Conservation (phyloP, 2,888 invertebrate species). For the Thera obeliscata region DNA sequence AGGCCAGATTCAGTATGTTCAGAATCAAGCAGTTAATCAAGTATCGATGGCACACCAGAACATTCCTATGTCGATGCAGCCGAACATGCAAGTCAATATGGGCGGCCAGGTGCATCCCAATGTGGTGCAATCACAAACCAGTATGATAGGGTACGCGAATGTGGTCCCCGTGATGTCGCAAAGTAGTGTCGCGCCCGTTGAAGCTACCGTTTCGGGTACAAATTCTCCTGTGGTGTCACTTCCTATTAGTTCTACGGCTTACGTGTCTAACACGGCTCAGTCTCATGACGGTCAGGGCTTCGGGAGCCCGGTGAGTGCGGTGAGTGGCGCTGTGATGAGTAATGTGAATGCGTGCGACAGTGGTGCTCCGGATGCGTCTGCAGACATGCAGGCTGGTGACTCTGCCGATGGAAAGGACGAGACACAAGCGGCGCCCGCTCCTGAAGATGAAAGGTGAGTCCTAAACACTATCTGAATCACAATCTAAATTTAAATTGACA, state of each 20-base stretch:
- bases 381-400: slow-evolving; percentile 72
- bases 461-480: not conserved
- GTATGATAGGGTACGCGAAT: slow-evolving; percentile 75
- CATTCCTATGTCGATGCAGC: slow-evolving; percentile 82
- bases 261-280: slow-evolving; percentile 65
- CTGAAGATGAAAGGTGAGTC: slow-evolving; percentile 82
- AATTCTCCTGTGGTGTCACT: slow-evolving; percentile 81
- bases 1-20: slow-evolving; percentile 77
- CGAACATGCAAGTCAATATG: slow-evolving; percentile 77
- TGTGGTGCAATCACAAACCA: slow-evolving; percentile 81
- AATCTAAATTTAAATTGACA: not conserved
- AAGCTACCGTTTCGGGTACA: slow-evolving; percentile 78
- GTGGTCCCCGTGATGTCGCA: slow-evolving; percentile 83
- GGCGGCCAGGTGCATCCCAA: slow-evolving; percentile 75
- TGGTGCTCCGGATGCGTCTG: slow-evolving; percentile 70
- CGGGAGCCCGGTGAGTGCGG: slow-evolving; percentile 80
- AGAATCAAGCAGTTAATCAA: slow-evolving; percentile 71
- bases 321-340: slow-evolving; percentile 76
- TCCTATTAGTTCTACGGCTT: slow-evolving; percentile 75
- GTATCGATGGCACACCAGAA: slow-evolving; percentile 78
- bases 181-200: slow-evolving; percentile 75
- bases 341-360: slow-evolving; percentile 74
- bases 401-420: slow-evolving; percentile 78
- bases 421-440: slow-evolving; percentile 60
- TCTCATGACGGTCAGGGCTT: slow-evolving; percentile 79